Evolutionary conservation across 2,113 vertebrate genomes (phyloP), one percentile per base, ranked within the genome.

Genomic region (Rhea americana): DNA sequence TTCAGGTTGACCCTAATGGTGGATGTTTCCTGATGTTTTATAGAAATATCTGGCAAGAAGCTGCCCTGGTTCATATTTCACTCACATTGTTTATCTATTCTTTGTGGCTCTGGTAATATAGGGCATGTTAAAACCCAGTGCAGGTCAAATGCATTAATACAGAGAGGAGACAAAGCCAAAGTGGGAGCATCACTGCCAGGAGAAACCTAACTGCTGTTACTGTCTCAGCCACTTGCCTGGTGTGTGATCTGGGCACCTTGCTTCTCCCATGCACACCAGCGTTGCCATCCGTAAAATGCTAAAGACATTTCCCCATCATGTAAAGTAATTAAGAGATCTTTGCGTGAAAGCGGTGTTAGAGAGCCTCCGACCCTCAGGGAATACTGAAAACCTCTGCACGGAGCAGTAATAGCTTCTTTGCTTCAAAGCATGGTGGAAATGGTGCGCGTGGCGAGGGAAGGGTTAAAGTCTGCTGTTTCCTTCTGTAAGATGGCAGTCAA

Each of bases 361-460:
- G 11, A 72, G 3, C 9, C 3, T 68, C 78, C 9, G 35, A 37
- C 5, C 8, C 19, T 37, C 3, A 1, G 1, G 2, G 21, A 59
- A 32, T 24, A 25, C 48, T 80, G n/a, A 72, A 91, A 73, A 9
- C 0, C 2, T 21, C 12, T 32, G 26, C 5, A 26, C 0, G 1
- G 39, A 32, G 4, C 67, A 30, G 3, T 25, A 47, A 11, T 43
- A 55, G 0, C 7, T 39, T 19, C 35, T 37, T 73, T 26, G 73
- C 56, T 35, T 35, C 35, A 22, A 53, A 59, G 10, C 4, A 4
- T 35, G 20, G 13, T 70, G 21, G 43, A 82, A 87, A 24, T 2
- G 32, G 20, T 47, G n/a, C 51, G 32, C 7, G 2, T 0, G 1
- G 11, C 8, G 5, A 77, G 6, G 8, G 43, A 68, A 65, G 32